phyloP scores from a whole-genome alignment of 2,888 invertebrate species.

The Athalia rosae region DNA sequence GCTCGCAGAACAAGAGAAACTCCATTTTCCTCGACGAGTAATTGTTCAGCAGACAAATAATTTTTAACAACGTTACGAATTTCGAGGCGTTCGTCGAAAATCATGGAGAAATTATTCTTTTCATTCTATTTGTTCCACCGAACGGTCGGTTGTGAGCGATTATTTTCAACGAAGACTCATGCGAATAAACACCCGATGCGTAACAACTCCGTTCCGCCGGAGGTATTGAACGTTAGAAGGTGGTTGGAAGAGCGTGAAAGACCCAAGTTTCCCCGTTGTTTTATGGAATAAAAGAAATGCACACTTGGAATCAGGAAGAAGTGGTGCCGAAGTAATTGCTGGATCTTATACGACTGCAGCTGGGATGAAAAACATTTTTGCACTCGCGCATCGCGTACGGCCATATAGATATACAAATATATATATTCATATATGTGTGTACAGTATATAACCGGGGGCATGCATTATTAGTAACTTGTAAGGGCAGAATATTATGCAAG shows the following conservation, averaged over 20 bases:
- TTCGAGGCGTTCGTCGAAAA: not conserved
- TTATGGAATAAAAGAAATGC: conserved; percentile 17
- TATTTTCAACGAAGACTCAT: not conserved
- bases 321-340: conserved; percentile 33
- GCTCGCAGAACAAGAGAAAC: conserved; percentile 56
- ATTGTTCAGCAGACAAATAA: conserved; percentile 55
- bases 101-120: not conserved
- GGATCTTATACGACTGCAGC: conserved; percentile 9
- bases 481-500: not conserved
- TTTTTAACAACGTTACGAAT: not conserved
- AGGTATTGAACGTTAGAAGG: conserved; percentile 11
- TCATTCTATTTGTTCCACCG: conserved; percentile 1
- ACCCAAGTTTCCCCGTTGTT: conserved; percentile 6
- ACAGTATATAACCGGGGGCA: not conserved
- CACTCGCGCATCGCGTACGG: not conserved
- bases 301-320: conserved; percentile 22
- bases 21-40: conserved; percentile 37
- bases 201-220: conserved; percentile 6
- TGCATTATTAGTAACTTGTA: not conserved
- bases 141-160: conserved; percentile 18
- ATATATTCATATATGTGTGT: too few relatives aligned
- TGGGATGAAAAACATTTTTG: conserved; percentile 27
- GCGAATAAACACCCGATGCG: not conserved
- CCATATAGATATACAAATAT: not conserved
- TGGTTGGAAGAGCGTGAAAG: conserved; percentile 33